Conservation (phyloP, 2,888 invertebrate genomes). For the Agrochola lota region DNA sequence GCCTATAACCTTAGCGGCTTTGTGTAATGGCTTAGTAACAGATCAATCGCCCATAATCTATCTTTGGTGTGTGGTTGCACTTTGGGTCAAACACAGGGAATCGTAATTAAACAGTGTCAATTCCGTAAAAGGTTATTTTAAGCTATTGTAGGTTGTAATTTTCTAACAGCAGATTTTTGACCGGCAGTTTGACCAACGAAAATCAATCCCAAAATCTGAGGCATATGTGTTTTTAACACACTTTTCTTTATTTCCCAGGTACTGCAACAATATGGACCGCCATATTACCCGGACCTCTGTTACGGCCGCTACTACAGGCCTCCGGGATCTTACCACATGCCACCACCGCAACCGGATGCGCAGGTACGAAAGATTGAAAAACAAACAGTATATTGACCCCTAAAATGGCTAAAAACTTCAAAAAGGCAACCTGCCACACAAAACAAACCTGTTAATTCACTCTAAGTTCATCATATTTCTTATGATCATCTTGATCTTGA, state of each 20-base stretch:
- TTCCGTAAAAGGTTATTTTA: not conserved
- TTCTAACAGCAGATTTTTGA: not conserved
- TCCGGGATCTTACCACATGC: slow-evolving; percentile 89
- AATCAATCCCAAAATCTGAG: not conserved
- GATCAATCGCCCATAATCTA: slow-evolving; percentile 19
- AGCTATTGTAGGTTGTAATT: not conserved
- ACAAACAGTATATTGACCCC: too few species aligned
- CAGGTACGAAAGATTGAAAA: slow-evolving; percentile 74
- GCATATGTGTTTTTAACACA: not conserved
- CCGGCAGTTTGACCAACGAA: not conserved
- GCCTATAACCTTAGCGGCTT: not conserved
- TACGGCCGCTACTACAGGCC: slow-evolving; percentile 86
- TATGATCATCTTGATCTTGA: not conserved
- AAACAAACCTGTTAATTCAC: not conserved
- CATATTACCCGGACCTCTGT: slow-evolving; percentile 87
- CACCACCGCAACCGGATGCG: slow-evolving; percentile 86
- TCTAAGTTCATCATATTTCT: not conserved
- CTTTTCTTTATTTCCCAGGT: slow-evolving; percentile 75
- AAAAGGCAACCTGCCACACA: not conserved
- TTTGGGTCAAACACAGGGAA: not conserved
- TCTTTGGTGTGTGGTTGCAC: not conserved
- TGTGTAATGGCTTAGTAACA: slow-evolving; percentile 28
- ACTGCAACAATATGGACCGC: slow-evolving; percentile 86
- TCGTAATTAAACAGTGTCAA: not conserved
- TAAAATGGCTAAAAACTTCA: not conserved